Conservation (phyloP, 2,888 invertebrate species). For the Lamellibrachia satsuma region DNA sequence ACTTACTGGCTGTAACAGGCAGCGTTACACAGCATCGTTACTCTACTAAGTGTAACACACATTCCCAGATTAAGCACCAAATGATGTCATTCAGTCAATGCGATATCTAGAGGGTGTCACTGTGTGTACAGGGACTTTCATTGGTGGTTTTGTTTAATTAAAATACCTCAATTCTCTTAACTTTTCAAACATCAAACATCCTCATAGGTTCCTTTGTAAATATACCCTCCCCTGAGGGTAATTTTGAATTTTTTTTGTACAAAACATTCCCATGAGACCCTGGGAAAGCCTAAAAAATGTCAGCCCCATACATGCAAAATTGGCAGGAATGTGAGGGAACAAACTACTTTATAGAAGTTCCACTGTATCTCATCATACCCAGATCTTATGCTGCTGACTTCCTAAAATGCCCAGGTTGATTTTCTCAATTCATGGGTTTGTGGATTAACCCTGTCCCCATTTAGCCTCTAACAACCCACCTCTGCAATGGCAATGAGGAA, state of each 20-base stretch:
- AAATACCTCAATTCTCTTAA: neutral
- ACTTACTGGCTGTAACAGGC: constrained; percentile 82
- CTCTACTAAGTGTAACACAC: neutral
- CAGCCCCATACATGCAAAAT: neutral
- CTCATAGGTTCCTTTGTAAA: neutral
- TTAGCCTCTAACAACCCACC: constrained; percentile 52
- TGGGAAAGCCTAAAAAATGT: too few species aligned
- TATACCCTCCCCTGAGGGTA: too few species aligned
- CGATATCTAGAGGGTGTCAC: neutral
- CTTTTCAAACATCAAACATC: neutral
- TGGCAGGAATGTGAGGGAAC: neutral
- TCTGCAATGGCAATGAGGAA: constrained; percentile 98
- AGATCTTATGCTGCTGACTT: neutral
- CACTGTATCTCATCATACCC: neutral
- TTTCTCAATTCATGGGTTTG: neutral
- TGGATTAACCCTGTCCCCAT: neutral
- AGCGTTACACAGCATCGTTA: neutral
- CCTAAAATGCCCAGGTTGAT: neutral
- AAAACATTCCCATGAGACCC: too few species aligned
- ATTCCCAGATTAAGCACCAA: neutral
- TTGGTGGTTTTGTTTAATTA: neutral
- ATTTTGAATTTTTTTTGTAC: too few species aligned
- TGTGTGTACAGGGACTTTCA: neutral
- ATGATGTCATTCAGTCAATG: neutral
- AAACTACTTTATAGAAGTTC: neutral